A percentile compares a stretch with the other conserved stretches of the same genome.
phyloP scores from a whole-genome alignment of 2,113 vertebrate species.

The Heterocephalus glaber region DNA sequence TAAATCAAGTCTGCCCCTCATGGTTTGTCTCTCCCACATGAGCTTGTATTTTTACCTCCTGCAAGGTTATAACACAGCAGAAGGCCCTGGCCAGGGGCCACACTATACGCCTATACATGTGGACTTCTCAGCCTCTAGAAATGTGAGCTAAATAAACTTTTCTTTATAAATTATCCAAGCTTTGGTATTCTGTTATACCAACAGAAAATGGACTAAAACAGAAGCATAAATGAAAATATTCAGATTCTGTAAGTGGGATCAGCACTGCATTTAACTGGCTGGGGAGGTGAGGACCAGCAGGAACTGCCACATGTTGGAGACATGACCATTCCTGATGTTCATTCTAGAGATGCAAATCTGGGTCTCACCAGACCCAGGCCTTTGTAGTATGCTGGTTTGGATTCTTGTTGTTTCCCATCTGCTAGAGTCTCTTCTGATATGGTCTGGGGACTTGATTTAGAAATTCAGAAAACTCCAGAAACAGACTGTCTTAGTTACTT shows the following conservation, averaged over 20 bases:
- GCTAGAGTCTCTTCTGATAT: background rate
- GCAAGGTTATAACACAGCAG: background rate
- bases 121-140: background rate
- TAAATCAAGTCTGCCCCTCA: background rate
- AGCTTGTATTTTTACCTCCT: background rate
- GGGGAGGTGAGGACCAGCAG: background rate
- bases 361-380: background rate
- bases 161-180: background rate
- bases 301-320: background rate
- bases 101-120: background rate
- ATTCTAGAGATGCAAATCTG: background rate
- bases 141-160: background rate
- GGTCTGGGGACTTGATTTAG: slow-evolving; percentile 2
- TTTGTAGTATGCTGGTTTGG: background rate
- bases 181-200: background rate
- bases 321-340: background rate
- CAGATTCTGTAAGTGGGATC: background rate
- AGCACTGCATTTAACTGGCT: background rate
- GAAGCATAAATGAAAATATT: background rate
- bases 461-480: slow-evolving; percentile 34
- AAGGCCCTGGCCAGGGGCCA: background rate
- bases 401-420: background rate
- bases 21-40: background rate
- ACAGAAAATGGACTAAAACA: background rate
- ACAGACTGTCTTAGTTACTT: background rate